Evolutionary conservation across 2,888 invertebrate species (phyloP), one percentile per base, ranked within the genome.

Genomic region (Orthonychiurus folsomi): DNA sequence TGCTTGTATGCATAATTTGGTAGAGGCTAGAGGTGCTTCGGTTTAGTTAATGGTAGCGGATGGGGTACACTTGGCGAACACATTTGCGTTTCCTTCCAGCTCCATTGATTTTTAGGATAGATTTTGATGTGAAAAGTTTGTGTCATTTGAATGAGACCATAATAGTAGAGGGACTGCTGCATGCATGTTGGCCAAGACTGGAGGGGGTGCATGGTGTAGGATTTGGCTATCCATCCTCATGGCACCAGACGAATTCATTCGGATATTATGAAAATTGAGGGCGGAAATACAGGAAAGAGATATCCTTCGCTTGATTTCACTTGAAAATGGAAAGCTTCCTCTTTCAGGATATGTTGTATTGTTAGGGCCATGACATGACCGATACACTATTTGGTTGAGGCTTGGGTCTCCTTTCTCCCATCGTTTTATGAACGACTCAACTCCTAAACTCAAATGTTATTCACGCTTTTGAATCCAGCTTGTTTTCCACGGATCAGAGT

Each of bases 141-240:
- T 37, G 37, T 37, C 37, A 37, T 37, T 37, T 37, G 37, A 37
- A 37, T 37, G 37, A n/a, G n/a, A n/a, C n/a, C n/a, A n/a, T n/a
- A n/a, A n/a, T n/a, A n/a, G n/a, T n/a, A n/a, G n/a, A n/a, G n/a
- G n/a, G n/a, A n/a, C n/a, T n/a, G n/a, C n/a, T n/a, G n/a, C n/a
- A n/a, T n/a, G n/a, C n/a, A n/a, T n/a, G n/a, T n/a, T n/a, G n/a
- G n/a, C n/a, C n/a, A 37, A 15, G 37, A 37, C 9, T 37, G 15
- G 37, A 37, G 37, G 37, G 15, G 37, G 37, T n/a, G n/a, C n/a
- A n/a, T n/a, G n/a, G n/a, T n/a, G n/a, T n/a, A n/a, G n/a, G n/a
- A n/a, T n/a, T n/a, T n/a, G n/a, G n/a, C n/a, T n/a, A n/a, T n/a
- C n/a, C n/a, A n/a, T n/a, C n/a, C n/a, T n/a, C n/a, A n/a, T n/a